phyloP scores from a whole-genome alignment of 2,888 invertebrate genomes.

The Theodoxus fluviatilis region DNA sequence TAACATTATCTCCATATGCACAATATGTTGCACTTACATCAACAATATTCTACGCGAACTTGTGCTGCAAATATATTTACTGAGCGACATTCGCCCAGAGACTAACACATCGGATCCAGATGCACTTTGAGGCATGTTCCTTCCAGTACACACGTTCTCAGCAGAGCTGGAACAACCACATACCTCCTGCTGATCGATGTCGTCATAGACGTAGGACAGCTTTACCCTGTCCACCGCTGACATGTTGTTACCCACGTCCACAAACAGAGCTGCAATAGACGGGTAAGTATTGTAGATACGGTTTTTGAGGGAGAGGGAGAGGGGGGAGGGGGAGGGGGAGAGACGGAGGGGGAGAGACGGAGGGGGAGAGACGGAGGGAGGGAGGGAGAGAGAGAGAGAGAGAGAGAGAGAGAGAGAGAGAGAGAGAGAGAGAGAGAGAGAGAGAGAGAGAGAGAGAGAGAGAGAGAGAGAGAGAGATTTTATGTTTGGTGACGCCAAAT shows the following conservation, averaged over 20 bases:
- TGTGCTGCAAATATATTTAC: too few relatives aligned
- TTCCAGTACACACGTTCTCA: too few relatives aligned
- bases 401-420: neutral
- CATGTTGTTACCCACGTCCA: slow-evolving; percentile 60
- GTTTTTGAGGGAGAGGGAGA: neutral
- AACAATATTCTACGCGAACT: too few relatives aligned
- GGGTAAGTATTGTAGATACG: neutral
- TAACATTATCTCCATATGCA: too few relatives aligned
- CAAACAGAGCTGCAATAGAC: slow-evolving; percentile 56
- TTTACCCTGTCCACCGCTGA: slow-evolving; percentile 60
- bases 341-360: neutral
- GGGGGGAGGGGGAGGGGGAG: neutral
- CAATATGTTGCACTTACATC: too few relatives aligned
- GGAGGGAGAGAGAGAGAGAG: neutral
- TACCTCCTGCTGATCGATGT: slow-evolving; percentile 47
- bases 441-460: neutral
- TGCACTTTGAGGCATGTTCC: too few relatives aligned
- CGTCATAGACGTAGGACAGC: slow-evolving; percentile 59
- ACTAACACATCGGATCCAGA: too few relatives aligned
- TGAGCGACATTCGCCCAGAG: too few relatives aligned
- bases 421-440: neutral
- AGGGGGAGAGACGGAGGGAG: neutral
- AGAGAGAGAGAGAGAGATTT: neutral
- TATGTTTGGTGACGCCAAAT: too few relatives aligned
- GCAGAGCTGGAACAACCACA: too few relatives aligned